Evolutionary conservation across 2,113 vertebrate species (phyloP).

Genomic region (Neolamprologus tretocephalus): DNA sequence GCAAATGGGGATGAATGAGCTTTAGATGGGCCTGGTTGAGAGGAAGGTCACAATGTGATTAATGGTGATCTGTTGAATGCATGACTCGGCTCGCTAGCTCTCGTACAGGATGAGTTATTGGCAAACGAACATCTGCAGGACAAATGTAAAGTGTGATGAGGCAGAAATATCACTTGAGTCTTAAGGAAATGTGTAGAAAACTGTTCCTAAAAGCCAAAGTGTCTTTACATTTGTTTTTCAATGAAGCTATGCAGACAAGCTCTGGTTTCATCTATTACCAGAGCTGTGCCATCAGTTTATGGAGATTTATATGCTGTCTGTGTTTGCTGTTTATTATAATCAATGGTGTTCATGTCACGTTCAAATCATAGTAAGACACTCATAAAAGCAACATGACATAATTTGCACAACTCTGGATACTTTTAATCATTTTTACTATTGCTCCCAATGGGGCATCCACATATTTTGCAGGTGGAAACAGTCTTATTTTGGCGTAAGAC

Average conservation of each 20-base stretch:
- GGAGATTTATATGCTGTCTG: background rate
- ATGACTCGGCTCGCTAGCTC: background rate
- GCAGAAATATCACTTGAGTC: background rate
- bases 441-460: background rate
- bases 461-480: background rate
- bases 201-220: background rate
- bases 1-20: conserved; percentile 62
- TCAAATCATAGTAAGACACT: background rate
- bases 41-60: conserved; percentile 54
- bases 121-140: background rate
- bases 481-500: background rate
- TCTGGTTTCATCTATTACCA: conserved; percentile 2
- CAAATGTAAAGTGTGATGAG: background rate
- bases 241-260: background rate
- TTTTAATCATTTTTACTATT: background rate
- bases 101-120: conserved; percentile 13
- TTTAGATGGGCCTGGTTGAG: conserved; percentile 51
- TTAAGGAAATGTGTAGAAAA: background rate
- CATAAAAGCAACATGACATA: background rate
- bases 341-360: background rate
- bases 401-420: background rate
- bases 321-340: background rate
- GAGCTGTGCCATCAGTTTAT: background rate
- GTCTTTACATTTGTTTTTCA: conserved; percentile 2
- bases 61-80: conserved; percentile 45